Evolutionary conservation across 2,113 vertebrate genomes (phyloP).

Genomic region (Benitochromis conjunctus): DNA sequence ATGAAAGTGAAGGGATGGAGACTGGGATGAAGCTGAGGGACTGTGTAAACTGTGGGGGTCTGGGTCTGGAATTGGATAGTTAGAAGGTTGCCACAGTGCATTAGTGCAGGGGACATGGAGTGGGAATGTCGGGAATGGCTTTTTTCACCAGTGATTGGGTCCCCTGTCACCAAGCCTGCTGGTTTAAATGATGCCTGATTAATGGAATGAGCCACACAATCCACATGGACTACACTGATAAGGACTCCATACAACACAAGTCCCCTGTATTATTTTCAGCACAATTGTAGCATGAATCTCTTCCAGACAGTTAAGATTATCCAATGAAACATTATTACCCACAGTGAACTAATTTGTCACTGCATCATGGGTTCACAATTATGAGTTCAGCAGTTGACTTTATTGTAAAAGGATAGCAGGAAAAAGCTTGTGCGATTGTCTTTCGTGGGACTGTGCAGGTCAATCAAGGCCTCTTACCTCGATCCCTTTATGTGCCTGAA

Average conservation of each 20-base stretch:
- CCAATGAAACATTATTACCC: constrained; percentile 8
- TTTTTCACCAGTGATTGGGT: constrained; percentile 63
- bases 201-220: constrained; percentile 66
- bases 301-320: constrained; percentile 18
- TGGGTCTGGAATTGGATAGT: constrained; percentile 72
- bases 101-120: constrained; percentile 56
- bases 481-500: constrained; percentile 13
- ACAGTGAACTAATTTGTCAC: neutral
- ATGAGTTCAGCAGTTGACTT: constrained; percentile 1
- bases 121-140: constrained; percentile 63
- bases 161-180: constrained; percentile 59
- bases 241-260: constrained; percentile 19
- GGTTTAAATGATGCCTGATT: constrained; percentile 70
- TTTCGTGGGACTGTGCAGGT: constrained; percentile 7
- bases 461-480: constrained; percentile 31
- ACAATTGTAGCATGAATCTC: constrained; percentile 14
- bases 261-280: constrained; percentile 16
- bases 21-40: constrained; percentile 51
- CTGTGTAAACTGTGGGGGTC: constrained; percentile 61
- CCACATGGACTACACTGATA: constrained; percentile 47
- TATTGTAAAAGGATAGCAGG: neutral
- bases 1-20: constrained; percentile 57
- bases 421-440: neutral
- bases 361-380: neutral
- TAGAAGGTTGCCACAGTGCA: constrained; percentile 72